A percentile compares a stretch with the other conserved stretches of the same genome.
Conservation (phyloP, 2,797 vertebrate genomes). For the Carapus acus region DNA sequence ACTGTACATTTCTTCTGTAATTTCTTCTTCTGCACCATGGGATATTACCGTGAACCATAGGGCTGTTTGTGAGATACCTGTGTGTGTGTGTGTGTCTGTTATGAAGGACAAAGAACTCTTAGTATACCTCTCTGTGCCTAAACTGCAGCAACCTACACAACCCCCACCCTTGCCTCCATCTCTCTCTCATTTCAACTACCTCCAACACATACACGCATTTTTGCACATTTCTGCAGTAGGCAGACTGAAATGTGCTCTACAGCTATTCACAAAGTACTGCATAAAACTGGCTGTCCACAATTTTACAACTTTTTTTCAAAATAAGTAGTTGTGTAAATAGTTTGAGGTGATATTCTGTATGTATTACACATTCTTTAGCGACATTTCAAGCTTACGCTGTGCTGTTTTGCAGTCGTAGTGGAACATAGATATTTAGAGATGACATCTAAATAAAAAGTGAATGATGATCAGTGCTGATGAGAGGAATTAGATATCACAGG, state of each 20-base stretch:
- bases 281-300: slow-evolving; percentile 39
- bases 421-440: no score
- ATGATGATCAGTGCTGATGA: no score
- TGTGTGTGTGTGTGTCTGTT: neutral
- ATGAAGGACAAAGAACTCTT: slow-evolving; percentile 52
- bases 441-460: no score
- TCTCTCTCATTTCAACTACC: slow-evolving; percentile 3
- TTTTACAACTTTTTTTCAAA: no score
- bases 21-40: neutral
- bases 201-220: slow-evolving; percentile 17
- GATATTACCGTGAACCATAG: neutral
- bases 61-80: no score
- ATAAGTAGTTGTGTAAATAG: no score
- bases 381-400: no score
- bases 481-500: no score
- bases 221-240: slow-evolving; percentile 13
- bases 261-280: slow-evolving; percentile 51
- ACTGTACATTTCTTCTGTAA: neutral
- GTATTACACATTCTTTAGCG: no score
- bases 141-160: neutral
- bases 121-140: slow-evolving; percentile 25
- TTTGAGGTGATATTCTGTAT: no score
- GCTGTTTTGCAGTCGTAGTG: no score
- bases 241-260: slow-evolving; percentile 42
- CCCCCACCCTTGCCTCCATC: slow-evolving; percentile 38